Evolutionary conservation across 2,113 vertebrate species (phyloP).

Genomic region (Shinisaurus crocodilurus): DNA sequence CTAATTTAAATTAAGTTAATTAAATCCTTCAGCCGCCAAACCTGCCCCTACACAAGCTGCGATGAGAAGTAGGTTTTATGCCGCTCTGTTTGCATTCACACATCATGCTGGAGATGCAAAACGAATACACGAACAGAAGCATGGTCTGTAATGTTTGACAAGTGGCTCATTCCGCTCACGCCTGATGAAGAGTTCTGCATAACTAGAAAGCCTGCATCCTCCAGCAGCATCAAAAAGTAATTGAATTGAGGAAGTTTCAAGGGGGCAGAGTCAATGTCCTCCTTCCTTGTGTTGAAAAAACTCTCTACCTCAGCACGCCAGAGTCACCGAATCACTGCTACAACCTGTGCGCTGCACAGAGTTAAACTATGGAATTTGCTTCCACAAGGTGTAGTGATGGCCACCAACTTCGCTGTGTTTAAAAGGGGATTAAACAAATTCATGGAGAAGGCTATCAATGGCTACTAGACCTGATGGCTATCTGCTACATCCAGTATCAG

Average conservation of each 20-base stretch:
- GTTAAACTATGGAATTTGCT: too few relatives aligned
- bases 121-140: neutral
- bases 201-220: neutral
- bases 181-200: neutral
- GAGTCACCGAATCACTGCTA: too few relatives aligned
- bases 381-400: too few relatives aligned
- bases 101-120: neutral
- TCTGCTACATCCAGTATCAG: too few relatives aligned
- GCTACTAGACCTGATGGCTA: too few relatives aligned
- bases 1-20: conserved; percentile 10
- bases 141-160: neutral
- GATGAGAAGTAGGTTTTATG: neutral
- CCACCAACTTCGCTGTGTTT: too few relatives aligned
- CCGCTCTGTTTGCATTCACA: neutral
- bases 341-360: too few relatives aligned
- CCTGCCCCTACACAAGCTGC: neutral
- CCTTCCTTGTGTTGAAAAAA: too few relatives aligned
- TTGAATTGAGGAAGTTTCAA: neutral
- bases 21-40: neutral
- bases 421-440: too few relatives aligned
- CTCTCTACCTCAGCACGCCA: too few relatives aligned
- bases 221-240: neutral
- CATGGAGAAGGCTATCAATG: too few relatives aligned
- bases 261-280: too few relatives aligned
- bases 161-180: neutral